phyloP scores from a whole-genome alignment of 2,888 invertebrate genomes.

The Eristalis pertinax region DNA sequence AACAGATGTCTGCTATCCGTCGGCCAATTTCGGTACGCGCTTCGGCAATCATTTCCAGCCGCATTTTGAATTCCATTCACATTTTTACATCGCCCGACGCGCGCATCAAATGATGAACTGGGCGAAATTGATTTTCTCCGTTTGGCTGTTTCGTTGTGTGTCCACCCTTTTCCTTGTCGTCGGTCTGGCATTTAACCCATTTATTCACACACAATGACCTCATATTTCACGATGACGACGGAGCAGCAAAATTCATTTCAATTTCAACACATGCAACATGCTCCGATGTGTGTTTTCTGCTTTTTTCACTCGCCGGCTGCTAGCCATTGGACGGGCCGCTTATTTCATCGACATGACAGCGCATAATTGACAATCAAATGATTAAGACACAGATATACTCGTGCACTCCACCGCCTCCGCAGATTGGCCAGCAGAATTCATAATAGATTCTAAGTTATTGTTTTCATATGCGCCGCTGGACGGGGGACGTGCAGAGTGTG shows the following conservation, averaged over 20 bases:
- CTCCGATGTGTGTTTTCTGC: background rate
- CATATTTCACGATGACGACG: conserved; percentile 26
- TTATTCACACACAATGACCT: conserved; percentile 57
- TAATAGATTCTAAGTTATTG: conserved; percentile 26
- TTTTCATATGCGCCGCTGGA: background rate
- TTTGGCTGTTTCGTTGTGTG: background rate
- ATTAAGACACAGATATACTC: conserved; percentile 3
- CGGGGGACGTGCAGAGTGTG: background rate
- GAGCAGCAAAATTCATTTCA: conserved; percentile 21
- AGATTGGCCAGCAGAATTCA: conserved; percentile 19
- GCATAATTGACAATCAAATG: conserved; percentile 55
- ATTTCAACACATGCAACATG: conserved; percentile 41
- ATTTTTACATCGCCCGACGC: conserved; percentile 12
- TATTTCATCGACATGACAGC: conserved; percentile 57
- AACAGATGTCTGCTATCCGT: conserved; percentile 49
- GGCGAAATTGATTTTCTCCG: conserved; percentile 24
- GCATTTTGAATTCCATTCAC: conserved; percentile 33
- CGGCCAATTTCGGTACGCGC: background rate
- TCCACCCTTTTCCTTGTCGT: too few species aligned
- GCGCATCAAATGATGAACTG: conserved; percentile 30
- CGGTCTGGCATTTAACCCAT: conserved; percentile 60
- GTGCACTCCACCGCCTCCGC: background rate
- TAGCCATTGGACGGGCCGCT: conserved; percentile 4
- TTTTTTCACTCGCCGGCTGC: background rate
- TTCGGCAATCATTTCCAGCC: background rate